A percentile compares a stretch with the other conserved stretches of the same genome.
phyloP scores from a whole-genome alignment of 2,888 invertebrate species.

The Proisotoma minuta region DNA sequence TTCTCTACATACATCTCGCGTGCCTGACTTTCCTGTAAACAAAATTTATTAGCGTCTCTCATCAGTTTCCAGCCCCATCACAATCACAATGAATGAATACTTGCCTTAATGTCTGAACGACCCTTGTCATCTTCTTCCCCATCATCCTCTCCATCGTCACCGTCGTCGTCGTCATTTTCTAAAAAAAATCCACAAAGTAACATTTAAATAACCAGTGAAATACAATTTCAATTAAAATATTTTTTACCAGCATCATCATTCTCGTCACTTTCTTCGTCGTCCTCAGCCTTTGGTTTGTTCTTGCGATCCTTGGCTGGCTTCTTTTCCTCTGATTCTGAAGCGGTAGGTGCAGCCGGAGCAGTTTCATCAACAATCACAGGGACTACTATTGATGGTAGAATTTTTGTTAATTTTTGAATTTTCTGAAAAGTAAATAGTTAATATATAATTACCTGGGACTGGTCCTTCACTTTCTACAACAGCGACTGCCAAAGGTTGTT shows the following conservation, averaged over 20 bases:
- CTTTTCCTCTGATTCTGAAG: conserved; percentile 36
- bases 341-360: conserved; percentile 31
- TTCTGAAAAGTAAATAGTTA: neutral
- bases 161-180: no score
- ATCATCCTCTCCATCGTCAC: conserved; percentile 46
- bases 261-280: conserved; percentile 44
- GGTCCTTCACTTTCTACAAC: conserved; percentile 44
- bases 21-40: conserved; percentile 35
- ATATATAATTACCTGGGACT: conserved; percentile 28
- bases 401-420: neutral
- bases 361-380: conserved; percentile 37
- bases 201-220: neutral
- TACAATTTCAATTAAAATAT: no score
- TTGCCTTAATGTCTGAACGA: conserved; percentile 42
- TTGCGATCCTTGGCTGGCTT: conserved; percentile 33
- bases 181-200: neutral
- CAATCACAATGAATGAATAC: neutral
- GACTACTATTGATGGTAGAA: conserved; percentile 23
- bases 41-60: neutral
- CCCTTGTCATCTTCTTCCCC: conserved; percentile 39
- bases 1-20: conserved; percentile 33
- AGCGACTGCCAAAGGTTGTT: conserved; percentile 45
- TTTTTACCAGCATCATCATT: conserved; percentile 27
- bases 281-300: conserved; percentile 36
- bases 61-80: neutral